A percentile compares a stretch with the other conserved stretches of the same genome.
These are phyloP conservation scores for Papilio polyxenes DNA, from an alignment of 1,140 invertebrate genomes.

Conservation along the genomic window DNA sequence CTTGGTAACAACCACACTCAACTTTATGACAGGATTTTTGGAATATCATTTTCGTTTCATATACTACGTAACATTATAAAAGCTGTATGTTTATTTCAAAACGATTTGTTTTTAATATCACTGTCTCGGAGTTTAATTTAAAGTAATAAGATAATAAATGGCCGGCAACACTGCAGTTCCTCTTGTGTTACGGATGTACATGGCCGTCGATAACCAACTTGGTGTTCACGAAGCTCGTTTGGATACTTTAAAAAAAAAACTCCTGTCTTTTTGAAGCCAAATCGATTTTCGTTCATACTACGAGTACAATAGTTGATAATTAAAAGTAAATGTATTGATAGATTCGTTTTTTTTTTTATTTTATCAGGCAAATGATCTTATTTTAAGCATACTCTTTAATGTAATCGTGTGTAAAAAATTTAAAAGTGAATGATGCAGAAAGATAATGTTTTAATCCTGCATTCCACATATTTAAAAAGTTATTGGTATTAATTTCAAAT, in stretches of 20 bases:
- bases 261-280: neutral
- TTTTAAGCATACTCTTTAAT: neutral
- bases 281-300: neutral
- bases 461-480: neutral
- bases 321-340: too few relatives aligned
- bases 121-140: too few relatives aligned
- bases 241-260: too few relatives aligned
- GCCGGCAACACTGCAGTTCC: too few relatives aligned
- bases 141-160: too few relatives aligned
- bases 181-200: too few relatives aligned
- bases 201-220: too few relatives aligned
- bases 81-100: neutral
- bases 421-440: neutral
- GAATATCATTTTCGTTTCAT: neutral
- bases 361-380: neutral
- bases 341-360: too few relatives aligned
- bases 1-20: neutral
- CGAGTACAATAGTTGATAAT: too few relatives aligned
- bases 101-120: too few relatives aligned
- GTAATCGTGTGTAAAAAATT: neutral
- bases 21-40: neutral
- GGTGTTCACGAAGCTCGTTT: too few relatives aligned
- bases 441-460: neutral
- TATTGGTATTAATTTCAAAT: conserved; percentile 47
- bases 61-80: neutral